Percentiles rank a stretch among this genome's conserved stretches.
Evolutionary conservation across 1,140 invertebrate species (phyloP).

Genomic region (Helicoverpa zea): DNA sequence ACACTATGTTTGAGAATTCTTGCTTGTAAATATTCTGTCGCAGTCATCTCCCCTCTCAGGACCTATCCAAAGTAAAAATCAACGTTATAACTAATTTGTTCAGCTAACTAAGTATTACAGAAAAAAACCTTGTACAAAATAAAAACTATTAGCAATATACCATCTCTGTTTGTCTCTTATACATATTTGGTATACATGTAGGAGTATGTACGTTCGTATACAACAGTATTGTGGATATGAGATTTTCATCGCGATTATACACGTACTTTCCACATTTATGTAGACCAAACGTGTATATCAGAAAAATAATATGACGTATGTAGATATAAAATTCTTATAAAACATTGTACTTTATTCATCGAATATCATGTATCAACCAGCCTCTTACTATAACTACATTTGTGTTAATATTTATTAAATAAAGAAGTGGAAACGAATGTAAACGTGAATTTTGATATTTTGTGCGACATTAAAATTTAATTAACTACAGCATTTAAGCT

Average conservation of each 20-base stretch:
- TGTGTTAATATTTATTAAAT: conserved; percentile 30
- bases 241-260: neutral
- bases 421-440: conserved; percentile 10
- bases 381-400: conserved; percentile 36
- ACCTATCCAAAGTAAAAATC: conserved; percentile 30
- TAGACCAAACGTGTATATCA: conserved; percentile 36
- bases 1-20: conserved; percentile 27
- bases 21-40: conserved; percentile 32
- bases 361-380: conserved; percentile 33
- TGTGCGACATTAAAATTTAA: conserved; percentile 36
- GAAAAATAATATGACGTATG: conserved; percentile 24
- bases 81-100: conserved; percentile 35
- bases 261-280: neutral
- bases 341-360: conserved; percentile 42
- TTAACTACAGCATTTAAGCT: conserved; percentile 31
- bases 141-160: conserved; percentile 37
- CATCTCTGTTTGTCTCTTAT: conserved; percentile 25
- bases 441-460: conserved; percentile 1
- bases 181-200: conserved; percentile 22
- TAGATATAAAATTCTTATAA: conserved; percentile 43
- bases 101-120: conserved; percentile 19
- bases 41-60: conserved; percentile 32
- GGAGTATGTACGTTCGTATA: conserved; percentile 13
- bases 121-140: conserved; percentile 39
- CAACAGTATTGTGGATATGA: conserved; percentile 1